These are phyloP conservation scores for Echeneis naucrates DNA, from an alignment of 2,797 vertebrate species.

Conservation along the genomic window DNA sequence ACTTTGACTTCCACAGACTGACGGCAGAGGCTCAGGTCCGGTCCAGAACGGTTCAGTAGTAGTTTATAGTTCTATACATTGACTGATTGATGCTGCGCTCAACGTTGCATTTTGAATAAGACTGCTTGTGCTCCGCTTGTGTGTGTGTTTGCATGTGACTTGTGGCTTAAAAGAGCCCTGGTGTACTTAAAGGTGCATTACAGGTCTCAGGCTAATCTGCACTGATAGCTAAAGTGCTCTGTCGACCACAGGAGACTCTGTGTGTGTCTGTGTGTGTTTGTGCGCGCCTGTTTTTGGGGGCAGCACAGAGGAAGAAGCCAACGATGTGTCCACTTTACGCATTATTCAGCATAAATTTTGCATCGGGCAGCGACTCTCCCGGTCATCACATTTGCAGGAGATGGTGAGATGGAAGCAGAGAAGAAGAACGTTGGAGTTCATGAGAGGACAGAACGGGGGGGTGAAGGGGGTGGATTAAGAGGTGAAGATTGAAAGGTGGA, in stretches of 20 bases:
- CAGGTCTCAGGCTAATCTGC: constrained; percentile 92
- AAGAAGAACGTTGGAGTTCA: constrained; percentile 39
- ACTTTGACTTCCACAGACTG: no score
- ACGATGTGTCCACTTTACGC: constrained; percentile 83
- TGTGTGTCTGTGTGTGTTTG: constrained; percentile 18
- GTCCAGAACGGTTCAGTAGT: no score
- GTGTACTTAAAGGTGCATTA: constrained; percentile 93
- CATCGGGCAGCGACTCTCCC: constrained; percentile 79
- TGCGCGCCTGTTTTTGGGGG: constrained; percentile 28
- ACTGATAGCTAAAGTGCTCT: constrained; percentile 94
- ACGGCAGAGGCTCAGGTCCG: no score
- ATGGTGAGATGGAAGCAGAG: constrained; percentile 15
- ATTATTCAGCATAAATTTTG: constrained; percentile 90
- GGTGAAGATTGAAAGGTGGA: not conserved
- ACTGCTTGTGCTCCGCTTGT: not conserved
- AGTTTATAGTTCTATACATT: not conserved
- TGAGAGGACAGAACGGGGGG: constrained; percentile 3
- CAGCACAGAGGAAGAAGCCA: constrained; percentile 80
- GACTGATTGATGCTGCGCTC: not conserved
- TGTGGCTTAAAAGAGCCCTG: constrained; percentile 88
- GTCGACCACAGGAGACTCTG: constrained; percentile 84
- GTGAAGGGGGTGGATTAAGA: not conserved
- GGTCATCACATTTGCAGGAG: constrained; percentile 58
- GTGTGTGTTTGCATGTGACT: constrained; percentile 16
- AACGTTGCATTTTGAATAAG: constrained; percentile 36